A percentile compares a stretch with the other conserved stretches of the same genome.
phyloP scores from a whole-genome alignment of 2,113 vertebrate genomes.

The Podarcis cretensis region DNA sequence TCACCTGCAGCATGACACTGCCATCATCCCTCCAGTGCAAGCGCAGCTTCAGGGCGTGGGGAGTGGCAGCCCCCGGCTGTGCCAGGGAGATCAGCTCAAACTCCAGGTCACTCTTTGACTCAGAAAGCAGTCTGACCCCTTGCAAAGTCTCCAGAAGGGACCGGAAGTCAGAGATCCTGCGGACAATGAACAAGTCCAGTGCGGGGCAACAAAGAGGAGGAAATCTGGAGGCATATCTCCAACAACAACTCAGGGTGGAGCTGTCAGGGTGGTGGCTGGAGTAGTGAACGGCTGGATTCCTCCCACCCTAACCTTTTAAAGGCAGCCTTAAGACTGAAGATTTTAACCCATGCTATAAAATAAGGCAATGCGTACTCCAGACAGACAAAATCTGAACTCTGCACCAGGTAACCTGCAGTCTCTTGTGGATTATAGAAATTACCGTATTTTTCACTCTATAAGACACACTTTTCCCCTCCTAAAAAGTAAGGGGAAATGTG shows the following conservation, averaged over 20 bases:
- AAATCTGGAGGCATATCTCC: background rate
- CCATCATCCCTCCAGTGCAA: constrained; percentile 9
- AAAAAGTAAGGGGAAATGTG: no score
- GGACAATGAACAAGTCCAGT: background rate
- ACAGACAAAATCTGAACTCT: background rate
- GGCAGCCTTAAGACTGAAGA: background rate
- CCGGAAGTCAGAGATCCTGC: background rate
- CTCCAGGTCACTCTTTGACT: background rate
- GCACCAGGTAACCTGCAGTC: background rate
- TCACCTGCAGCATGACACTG: background rate
- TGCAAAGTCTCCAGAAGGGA: constrained; percentile 2
- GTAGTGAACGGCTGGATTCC: background rate
- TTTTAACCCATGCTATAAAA: background rate
- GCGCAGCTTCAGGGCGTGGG: background rate
- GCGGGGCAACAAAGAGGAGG: background rate
- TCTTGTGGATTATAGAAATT: background rate
- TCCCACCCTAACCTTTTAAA: background rate
- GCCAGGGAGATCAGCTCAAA: background rate
- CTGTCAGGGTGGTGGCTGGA: no score
- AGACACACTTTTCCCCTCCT: no score
- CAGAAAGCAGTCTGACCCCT: background rate
- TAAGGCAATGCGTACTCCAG: no score
- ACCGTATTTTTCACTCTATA: no score
- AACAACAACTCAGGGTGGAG: background rate
- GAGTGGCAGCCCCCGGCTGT: background rate